Evolutionary conservation across 1,140 invertebrate genomes (phyloP).

Genomic region (Psilanteris sp.): DNA sequence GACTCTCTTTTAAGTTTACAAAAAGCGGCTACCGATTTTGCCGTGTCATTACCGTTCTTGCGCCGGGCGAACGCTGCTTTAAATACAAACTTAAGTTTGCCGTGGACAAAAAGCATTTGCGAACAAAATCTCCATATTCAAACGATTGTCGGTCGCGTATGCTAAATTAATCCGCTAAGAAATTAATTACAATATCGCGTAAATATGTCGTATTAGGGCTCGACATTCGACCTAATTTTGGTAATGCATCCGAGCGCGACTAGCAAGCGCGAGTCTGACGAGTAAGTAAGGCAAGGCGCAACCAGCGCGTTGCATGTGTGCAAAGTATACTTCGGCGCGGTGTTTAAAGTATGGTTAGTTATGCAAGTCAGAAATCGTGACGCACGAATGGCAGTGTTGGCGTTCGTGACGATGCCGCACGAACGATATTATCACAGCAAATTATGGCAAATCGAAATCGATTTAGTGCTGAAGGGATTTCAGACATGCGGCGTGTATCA

Average conservation of each 20-base stretch:
- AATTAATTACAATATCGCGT: slow-evolving; percentile 48
- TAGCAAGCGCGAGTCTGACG: background rate
- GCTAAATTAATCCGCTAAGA: slow-evolving; percentile 30
- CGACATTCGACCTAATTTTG: slow-evolving; percentile 37
- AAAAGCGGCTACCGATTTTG: no score
- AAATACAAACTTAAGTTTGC: background rate
- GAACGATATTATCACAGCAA: slow-evolving; percentile 47
- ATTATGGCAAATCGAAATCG: slow-evolving; percentile 63
- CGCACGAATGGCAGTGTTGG: slow-evolving; percentile 41
- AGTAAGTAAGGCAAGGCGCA: background rate
- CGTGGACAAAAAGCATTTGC: background rate
- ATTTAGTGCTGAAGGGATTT: slow-evolving; percentile 47
- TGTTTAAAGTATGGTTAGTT: slow-evolving; percentile 43
- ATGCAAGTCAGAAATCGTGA: slow-evolving; percentile 58
- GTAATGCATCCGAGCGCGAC: slow-evolving; percentile 7
- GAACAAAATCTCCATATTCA: slow-evolving; percentile 23
- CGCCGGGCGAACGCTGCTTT: background rate
- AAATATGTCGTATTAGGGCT: slow-evolving; percentile 44
- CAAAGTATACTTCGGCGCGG: background rate
- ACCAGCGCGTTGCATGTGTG: background rate
- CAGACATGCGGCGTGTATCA: slow-evolving; percentile 27
- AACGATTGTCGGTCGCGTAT: slow-evolving; percentile 2
- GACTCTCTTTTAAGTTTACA: no score
- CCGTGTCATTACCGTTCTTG: slow-evolving; percentile 10
- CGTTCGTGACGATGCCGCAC: slow-evolving; percentile 51